Evolutionary conservation across 2,113 vertebrate genomes (phyloP).

Genomic region (Macheiramphus alcinus): DNA sequence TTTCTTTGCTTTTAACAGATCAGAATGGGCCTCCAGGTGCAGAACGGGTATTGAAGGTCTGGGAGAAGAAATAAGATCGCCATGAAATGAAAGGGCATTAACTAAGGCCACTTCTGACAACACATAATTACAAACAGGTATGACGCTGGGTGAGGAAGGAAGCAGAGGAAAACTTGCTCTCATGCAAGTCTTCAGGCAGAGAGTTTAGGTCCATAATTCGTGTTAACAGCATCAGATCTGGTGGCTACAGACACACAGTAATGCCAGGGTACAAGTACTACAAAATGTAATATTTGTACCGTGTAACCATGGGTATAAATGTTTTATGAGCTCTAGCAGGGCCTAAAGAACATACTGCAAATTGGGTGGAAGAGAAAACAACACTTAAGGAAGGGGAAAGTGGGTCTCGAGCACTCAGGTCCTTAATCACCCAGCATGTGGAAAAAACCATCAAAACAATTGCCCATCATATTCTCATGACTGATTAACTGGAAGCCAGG

Average conservation of each 20-base stretch:
- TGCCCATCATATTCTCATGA: neutral
- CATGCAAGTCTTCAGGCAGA: neutral
- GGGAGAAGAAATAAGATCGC: neutral
- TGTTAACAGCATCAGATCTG: neutral
- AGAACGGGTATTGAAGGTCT: neutral
- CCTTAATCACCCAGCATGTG: slow-evolving; percentile 1
- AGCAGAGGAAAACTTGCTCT: neutral
- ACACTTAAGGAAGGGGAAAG: neutral
- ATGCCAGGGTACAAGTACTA: neutral
- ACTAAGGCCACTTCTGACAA: neutral
- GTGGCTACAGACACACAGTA: neutral
- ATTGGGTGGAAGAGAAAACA: slow-evolving; percentile 17
- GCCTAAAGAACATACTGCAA: neutral
- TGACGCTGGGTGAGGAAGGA: neutral
- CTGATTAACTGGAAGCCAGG: neutral
- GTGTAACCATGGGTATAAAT: neutral
- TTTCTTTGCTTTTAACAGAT: neutral
- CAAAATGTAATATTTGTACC: neutral
- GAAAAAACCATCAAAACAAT: neutral
- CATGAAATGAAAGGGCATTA: neutral
- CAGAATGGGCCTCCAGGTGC: neutral
- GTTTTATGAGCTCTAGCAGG: slow-evolving; percentile 18
- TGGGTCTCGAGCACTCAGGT: slow-evolving; percentile 17
- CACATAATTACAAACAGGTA: neutral
- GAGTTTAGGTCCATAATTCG: neutral